Conservation (phyloP, 2,113 vertebrate species). For the Tupaia tana region DNA sequence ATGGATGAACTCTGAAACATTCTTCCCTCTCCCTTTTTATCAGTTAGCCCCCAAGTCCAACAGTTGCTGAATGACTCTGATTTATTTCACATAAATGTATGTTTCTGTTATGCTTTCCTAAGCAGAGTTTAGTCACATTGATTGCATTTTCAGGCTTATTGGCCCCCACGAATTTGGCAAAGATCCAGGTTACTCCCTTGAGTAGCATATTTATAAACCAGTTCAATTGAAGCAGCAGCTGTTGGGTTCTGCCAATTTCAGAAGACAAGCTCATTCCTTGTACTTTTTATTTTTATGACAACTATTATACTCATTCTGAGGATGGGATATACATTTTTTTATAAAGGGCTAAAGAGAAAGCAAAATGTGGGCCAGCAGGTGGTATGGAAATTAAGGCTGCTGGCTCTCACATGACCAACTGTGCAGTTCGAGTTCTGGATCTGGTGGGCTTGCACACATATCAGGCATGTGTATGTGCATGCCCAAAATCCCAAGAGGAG, state of each 20-base stretch:
- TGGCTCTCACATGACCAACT: too few species aligned
- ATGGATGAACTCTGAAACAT: background rate
- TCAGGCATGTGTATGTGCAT: too few species aligned
- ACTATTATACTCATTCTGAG: slow-evolving; percentile 11
- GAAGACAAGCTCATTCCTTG: background rate
- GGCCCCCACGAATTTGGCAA: background rate
- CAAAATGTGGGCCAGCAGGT: too few species aligned
- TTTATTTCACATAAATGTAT: slow-evolving; percentile 50
- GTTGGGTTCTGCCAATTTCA: background rate
- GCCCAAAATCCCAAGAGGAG: too few species aligned
- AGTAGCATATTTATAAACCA: slow-evolving; percentile 3
- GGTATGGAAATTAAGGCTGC: too few species aligned
- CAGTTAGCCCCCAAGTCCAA: background rate
- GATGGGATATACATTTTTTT: background rate
- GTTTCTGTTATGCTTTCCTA: slow-evolving; percentile 19
- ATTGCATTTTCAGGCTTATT: slow-evolving; percentile 38
- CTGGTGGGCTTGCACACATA: too few species aligned
- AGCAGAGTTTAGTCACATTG: slow-evolving; percentile 41
- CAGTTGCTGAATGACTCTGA: background rate
- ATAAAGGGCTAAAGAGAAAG: background rate
- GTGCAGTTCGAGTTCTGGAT: too few species aligned
- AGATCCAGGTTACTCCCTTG: background rate
- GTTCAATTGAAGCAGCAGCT: background rate
- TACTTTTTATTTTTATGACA: background rate
- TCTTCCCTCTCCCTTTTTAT: slow-evolving; percentile 28